A percentile compares a stretch with the other conserved stretches of the same genome.
Conservation (phyloP, 2,113 vertebrate species). For the Ceyx melanurus region DNA sequence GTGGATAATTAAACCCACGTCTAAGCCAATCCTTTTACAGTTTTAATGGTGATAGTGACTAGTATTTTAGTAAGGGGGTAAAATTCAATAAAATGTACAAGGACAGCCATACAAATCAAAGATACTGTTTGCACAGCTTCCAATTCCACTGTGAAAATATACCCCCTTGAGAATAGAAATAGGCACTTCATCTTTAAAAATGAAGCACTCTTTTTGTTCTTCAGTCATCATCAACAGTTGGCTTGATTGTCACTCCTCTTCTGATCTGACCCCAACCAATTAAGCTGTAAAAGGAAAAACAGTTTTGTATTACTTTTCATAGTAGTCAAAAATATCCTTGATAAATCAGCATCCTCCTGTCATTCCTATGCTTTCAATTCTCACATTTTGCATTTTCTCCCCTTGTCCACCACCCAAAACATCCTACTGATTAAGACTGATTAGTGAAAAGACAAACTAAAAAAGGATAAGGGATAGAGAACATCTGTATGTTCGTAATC, state of each 20-base stretch:
- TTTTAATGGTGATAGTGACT: conserved; percentile 64
- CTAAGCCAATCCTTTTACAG: conserved; percentile 57
- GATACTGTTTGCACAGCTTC: conserved; percentile 57
- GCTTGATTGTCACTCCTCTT: conserved; percentile 98
- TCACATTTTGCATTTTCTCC: neutral
- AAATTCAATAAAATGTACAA: conserved; percentile 52
- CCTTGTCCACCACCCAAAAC: neutral
- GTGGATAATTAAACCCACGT: conserved; percentile 59
- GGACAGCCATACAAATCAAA: conserved; percentile 59
- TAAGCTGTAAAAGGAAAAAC: conserved; percentile 80
- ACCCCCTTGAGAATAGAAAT: conserved; percentile 50
- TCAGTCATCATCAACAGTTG: conserved; percentile 97
- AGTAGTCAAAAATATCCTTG: neutral
- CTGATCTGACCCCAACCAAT: conserved; percentile 99
- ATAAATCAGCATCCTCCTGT: neutral
- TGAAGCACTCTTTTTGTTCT: conserved; percentile 55
- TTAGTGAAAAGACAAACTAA: neutral
- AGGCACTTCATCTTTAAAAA: conserved; percentile 50
- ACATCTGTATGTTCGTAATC: neutral
- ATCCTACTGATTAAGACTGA: neutral
- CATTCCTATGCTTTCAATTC: neutral
- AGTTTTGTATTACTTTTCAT: neutral
- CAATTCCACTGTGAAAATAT: conserved; percentile 64
- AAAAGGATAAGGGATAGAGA: neutral
- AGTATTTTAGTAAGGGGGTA: conserved; percentile 70